phyloP scores from a whole-genome alignment of 2,888 invertebrate species.

The Galerucella pusilla region DNA sequence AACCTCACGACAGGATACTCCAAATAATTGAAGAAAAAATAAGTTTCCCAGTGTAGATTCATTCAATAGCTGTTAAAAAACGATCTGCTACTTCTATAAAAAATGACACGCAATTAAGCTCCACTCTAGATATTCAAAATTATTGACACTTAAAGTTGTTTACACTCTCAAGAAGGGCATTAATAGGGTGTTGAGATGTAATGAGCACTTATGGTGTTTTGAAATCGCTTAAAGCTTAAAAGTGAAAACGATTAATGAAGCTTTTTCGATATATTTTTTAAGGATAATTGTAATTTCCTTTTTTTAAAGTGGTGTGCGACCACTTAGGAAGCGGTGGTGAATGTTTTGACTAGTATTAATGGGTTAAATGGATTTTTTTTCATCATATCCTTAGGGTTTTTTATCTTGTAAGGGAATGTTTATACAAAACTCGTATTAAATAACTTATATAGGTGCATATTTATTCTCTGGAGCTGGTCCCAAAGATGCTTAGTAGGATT shows the following conservation, averaged over 20 bases:
- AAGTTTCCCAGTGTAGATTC: background rate
- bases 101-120: conserved; percentile 39
- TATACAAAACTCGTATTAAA: no score
- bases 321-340: conserved; percentile 17
- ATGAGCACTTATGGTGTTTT: conserved; percentile 43
- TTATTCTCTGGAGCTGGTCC: no score
- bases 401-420: conserved; percentile 1
- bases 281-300: conserved; percentile 33
- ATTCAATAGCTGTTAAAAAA: conserved; percentile 37
- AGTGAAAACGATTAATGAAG: conserved; percentile 40
- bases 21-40: background rate
- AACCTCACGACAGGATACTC: no score
- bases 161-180: conserved; percentile 24
- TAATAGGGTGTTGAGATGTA: conserved; percentile 41
- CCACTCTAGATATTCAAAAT: conserved; percentile 40
- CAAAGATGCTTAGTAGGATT: no score
- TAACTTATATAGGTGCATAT: no score
- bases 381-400: background rate
- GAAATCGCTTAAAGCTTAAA: conserved; percentile 39
- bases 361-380: background rate
- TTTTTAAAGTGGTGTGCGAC: conserved; percentile 16
- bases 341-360: conserved; percentile 20
- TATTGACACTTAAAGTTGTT: conserved; percentile 50
- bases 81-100: conserved; percentile 33
- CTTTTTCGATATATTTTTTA: conserved; percentile 23